phyloP scores from a whole-genome alignment of 2,113 vertebrate species.

The Phyllostomus hastatus region DNA sequence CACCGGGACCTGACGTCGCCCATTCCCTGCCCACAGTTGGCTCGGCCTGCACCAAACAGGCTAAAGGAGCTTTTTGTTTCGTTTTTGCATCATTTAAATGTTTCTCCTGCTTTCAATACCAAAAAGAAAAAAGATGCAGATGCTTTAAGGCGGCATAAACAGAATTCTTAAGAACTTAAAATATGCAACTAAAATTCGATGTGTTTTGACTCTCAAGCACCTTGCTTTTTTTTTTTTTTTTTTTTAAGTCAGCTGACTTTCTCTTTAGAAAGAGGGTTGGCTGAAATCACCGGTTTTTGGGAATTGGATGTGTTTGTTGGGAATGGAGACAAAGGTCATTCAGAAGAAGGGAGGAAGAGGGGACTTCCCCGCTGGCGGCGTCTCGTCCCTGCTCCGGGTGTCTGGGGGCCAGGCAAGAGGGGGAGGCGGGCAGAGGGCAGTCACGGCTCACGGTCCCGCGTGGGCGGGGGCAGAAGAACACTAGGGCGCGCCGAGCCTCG shows the following conservation, averaged over 20 bases:
- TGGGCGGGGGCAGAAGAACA: not conserved
- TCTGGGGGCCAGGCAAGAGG: not conserved
- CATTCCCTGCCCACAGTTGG: rapidly evolving
- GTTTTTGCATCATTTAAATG: not conserved
- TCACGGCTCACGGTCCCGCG: rapidly evolving
- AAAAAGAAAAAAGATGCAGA: slow-evolving; percentile 63
- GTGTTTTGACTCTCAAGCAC: slow-evolving; percentile 60
- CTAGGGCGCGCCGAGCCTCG: not conserved
- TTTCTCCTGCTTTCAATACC: slow-evolving; percentile 66
- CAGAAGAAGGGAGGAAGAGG: not conserved
- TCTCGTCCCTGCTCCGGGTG: not conserved
- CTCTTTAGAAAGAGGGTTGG: slow-evolving; percentile 54
- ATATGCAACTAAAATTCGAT: slow-evolving; percentile 70
- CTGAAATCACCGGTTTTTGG: not conserved
- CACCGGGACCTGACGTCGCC: rapidly evolving
- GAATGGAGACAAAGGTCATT: slow-evolving; percentile 26
- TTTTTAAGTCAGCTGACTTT: slow-evolving; percentile 26
- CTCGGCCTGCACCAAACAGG: not conserved
- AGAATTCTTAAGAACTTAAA: slow-evolving; percentile 63
- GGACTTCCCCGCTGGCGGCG: not conserved
- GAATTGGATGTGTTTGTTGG: not conserved
- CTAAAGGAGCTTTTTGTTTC: not conserved
- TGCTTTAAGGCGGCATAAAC: slow-evolving; percentile 67
- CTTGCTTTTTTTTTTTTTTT: slow-evolving; percentile 21
- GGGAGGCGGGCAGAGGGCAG: not conserved